Evolutionary conservation across 53 echinoderm and acorn worm species (phyloP).

Genomic region (Holothuria leucospilota): DNA sequence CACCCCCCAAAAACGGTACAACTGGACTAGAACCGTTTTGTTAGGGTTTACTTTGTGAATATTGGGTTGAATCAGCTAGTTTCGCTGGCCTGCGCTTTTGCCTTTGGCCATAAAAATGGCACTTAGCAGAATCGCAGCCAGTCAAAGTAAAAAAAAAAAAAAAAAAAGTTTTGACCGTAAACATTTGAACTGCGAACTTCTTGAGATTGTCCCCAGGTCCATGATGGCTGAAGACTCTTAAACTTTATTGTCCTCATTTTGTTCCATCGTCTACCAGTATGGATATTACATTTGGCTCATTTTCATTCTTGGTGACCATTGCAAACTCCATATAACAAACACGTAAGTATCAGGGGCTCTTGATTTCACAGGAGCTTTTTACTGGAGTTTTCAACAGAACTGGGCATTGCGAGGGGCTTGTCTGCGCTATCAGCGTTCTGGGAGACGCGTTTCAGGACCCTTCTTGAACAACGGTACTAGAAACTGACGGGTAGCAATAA

Average conservation of each 20-base stretch:
- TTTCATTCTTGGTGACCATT: constrained; percentile 16
- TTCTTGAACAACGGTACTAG: background rate
- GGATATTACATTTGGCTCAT: constrained; percentile 46
- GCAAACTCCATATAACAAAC: constrained; percentile 65
- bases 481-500: background rate
- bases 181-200: constrained; percentile 11
- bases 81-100: constrained; percentile 37
- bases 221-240: constrained; percentile 1
- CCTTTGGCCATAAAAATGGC: constrained; percentile 64
- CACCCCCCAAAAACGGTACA: too few relatives aligned
- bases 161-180: too few relatives aligned
- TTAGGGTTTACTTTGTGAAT: too few relatives aligned
- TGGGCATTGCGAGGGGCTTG: constrained; percentile 56
- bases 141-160: too few relatives aligned
- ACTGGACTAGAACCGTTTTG: too few relatives aligned
- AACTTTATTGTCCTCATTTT: constrained; percentile 53
- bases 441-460: background rate
- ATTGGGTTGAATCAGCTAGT: background rate
- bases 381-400: background rate
- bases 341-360: constrained; percentile 74
- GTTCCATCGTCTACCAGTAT: constrained; percentile 58
- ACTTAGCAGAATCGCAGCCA: constrained; percentile 56
- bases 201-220: background rate
- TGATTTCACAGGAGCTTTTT: constrained; percentile 1
- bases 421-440: constrained; percentile 56